phyloP scores from a whole-genome alignment of 1,140 invertebrate genomes.

The Aleiodes sp. region DNA sequence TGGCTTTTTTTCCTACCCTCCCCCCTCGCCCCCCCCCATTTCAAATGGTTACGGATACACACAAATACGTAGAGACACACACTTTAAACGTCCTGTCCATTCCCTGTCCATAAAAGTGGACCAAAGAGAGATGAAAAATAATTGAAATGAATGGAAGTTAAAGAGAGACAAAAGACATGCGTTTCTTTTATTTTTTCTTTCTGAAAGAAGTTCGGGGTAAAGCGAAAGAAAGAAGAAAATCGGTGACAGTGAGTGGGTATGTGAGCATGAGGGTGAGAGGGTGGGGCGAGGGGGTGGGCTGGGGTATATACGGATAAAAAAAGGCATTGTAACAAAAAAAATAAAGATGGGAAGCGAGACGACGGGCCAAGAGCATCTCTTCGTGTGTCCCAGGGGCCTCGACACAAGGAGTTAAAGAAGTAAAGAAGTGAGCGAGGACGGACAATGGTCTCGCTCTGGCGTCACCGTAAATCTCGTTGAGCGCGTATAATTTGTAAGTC shows the following conservation, averaged over 20 bases:
- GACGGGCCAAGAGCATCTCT: not conserved
- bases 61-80: no score
- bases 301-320: not conserved
- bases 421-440: conserved; percentile 64
- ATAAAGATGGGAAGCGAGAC: conserved; percentile 17
- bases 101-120: conserved; percentile 17
- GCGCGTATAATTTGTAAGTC: conserved; percentile 67
- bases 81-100: not conserved
- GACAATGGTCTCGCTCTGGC: conserved; percentile 66
- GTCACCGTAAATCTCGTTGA: conserved; percentile 67
- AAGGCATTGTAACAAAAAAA: not conserved
- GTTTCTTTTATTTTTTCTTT: no score
- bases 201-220: not conserved
- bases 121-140: not conserved
- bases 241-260: conserved; percentile 21
- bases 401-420: conserved; percentile 50
- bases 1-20: conserved; percentile 2
- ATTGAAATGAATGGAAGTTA: not conserved
- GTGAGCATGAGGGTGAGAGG: not conserved
- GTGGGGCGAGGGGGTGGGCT: no score
- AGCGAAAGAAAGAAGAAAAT: conserved; percentile 15
- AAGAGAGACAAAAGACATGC: not conserved
- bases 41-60: not conserved
- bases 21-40: no score
- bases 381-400: not conserved